Conservation (phyloP, 2,797 vertebrate species). For the Chromobotia macracanthus region DNA sequence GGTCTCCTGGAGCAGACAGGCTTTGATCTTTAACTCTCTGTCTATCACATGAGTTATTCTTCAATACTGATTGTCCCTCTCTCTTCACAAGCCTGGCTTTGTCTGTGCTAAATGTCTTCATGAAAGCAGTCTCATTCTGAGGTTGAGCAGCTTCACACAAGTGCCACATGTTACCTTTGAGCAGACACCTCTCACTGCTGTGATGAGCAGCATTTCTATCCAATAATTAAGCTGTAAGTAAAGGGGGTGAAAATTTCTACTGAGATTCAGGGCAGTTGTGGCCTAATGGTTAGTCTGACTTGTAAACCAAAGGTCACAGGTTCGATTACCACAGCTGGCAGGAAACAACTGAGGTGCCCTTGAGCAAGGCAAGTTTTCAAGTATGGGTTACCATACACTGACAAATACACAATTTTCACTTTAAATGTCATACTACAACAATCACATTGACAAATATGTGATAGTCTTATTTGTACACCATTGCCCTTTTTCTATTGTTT, state of each 20-base stretch:
- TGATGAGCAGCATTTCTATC: conserved; percentile 20
- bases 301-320: too few species aligned
- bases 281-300: too few species aligned
- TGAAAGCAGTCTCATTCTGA: conserved; percentile 54
- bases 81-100: conserved; percentile 54
- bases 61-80: conserved; percentile 59
- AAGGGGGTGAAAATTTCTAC: not conserved
- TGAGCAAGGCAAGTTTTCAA: too few species aligned
- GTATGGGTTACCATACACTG: too few species aligned
- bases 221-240: conserved; percentile 24
- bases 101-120: conserved; percentile 56
- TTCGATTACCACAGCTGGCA: too few species aligned
- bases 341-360: too few species aligned
- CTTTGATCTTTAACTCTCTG: conserved; percentile 83
- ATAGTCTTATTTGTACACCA: too few species aligned
- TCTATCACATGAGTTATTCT: conserved; percentile 83
- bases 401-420: too few species aligned
- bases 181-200: conserved; percentile 34
- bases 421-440: too few species aligned
- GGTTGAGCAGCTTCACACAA: conserved; percentile 52
- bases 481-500: too few species aligned
- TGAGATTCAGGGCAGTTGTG: not conserved
- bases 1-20: conserved; percentile 71
- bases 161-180: conserved; percentile 51
- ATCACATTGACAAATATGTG: too few species aligned